Base-by-base conservation (phyloP, 2,888 invertebrate genomes). In the Trimorus sp. region DNA sequence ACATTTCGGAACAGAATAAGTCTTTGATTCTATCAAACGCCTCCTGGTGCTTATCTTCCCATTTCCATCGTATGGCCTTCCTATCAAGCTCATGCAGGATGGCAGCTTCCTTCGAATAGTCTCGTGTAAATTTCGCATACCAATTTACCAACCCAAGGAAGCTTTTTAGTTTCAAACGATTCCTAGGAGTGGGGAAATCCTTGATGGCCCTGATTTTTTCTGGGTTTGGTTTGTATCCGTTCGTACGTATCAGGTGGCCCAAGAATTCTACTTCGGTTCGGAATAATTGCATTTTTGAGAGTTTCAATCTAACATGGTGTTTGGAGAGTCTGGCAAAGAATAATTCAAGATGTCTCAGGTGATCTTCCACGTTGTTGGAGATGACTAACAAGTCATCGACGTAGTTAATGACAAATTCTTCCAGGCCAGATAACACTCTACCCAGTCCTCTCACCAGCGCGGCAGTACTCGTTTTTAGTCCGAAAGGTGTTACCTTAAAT, bases 381-480 rank as follows among this genome's bases (percentile, higher is more conserved):
- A 65, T 51, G 1, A 65, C 53, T n/a, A 65, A 9, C 6, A 65
- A 11, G 11, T 53, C 65, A 40, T 65, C 53, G 5, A 65, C 65
- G 40, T 53, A 65, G 5, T 51, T 40, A 1, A 65, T 38, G 7
- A 65, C n/a, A n/a, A n/a, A n/a, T n/a, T n/a, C n/a, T n/a, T n/a
- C n/a, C n/a, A n/a, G n/a, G n/a, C n/a, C n/a, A n/a, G 14, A 53
- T 12, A 51, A 7, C 4, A 51, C 51, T 14, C 4, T 54, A 11
- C 12, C 12, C 54, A 54, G 36, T 7, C 54, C 58, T n/a, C 38
- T 37, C 1, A 58, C 58, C 14, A 58, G 14, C 3, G 9, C 15
- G n/a, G n/a, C n/a, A n/a, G n/a, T n/a, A n/a, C n/a, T n/a, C n/a
- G n/a, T n/a, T n/a, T n/a, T n/a, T n/a, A n/a, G n/a, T n/a, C n/a